A percentile compares a stretch with the other conserved stretches of the same genome.
These are phyloP conservation scores for Tribolium freemani DNA, from an alignment of 2,888 invertebrate species.

Conservation along the genomic window DNA sequence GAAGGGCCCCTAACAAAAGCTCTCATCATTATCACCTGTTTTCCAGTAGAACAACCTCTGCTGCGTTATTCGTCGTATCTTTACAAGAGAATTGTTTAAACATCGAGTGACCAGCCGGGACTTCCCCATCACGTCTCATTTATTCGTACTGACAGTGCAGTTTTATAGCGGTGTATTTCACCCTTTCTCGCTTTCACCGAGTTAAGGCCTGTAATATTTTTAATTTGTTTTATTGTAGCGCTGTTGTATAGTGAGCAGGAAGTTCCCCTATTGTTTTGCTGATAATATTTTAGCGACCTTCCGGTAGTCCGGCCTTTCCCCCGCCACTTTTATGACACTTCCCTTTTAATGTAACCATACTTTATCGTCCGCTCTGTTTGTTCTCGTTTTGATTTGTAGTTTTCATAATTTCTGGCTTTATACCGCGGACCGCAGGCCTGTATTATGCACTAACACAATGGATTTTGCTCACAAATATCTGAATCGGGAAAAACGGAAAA, in stretches of 20 bases:
- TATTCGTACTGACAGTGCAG: constrained; percentile 59
- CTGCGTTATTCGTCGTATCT: constrained; percentile 35
- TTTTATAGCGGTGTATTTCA: constrained; percentile 59
- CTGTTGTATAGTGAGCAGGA: constrained; percentile 63
- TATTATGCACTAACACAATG: constrained; percentile 41
- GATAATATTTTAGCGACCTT: constrained; percentile 66
- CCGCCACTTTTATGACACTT: constrained; percentile 62
- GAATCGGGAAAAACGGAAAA: constrained; percentile 35
- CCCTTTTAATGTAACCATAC: constrained; percentile 62
- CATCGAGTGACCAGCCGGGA: constrained; percentile 5
- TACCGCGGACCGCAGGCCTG: constrained; percentile 26
- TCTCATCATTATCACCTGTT: constrained; percentile 40
- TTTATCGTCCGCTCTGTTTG: constrained; percentile 60
- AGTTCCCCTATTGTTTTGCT: constrained; percentile 65
- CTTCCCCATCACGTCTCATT: constrained; percentile 58
- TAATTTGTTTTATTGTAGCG: constrained; percentile 65
- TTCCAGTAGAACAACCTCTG: constrained; percentile 30
- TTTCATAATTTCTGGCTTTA: constrained; percentile 58
- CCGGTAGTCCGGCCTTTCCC: constrained; percentile 60
- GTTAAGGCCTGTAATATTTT: constrained; percentile 61
- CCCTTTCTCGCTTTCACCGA: constrained; percentile 55
- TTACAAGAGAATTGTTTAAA: constrained; percentile 40
- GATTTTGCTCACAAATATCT: constrained; percentile 32
- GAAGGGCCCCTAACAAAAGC: constrained; percentile 6
- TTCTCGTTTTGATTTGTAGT: constrained; percentile 60